These are phyloP conservation scores for Galago senegalensis DNA, from an alignment of 2,797 vertebrate species.

Conservation along the genomic window DNA sequence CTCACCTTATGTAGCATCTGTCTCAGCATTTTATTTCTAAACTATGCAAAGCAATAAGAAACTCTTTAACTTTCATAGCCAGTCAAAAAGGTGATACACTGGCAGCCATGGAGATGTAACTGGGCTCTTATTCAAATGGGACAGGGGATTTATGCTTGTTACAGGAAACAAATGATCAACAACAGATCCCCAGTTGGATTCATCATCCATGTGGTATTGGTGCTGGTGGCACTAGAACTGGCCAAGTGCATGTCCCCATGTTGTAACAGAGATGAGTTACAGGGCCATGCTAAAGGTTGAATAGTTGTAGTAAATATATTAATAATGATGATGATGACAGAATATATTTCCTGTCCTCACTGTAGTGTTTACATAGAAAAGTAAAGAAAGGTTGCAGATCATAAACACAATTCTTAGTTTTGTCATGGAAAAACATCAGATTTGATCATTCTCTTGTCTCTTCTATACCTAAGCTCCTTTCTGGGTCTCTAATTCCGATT, in stretches of 20 bases:
- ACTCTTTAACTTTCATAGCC: constrained; percentile 8
- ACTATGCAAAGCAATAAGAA: constrained; percentile 17
- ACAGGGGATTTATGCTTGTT: constrained; percentile 46
- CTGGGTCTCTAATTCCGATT: not conserved
- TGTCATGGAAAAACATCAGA: not conserved
- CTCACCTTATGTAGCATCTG: not conserved
- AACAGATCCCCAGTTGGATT: constrained; percentile 9
- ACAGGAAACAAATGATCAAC: constrained; percentile 58
- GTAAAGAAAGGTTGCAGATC: not conserved
- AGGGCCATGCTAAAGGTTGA: not conserved
- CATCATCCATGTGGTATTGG: not conserved
- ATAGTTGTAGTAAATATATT: not conserved
- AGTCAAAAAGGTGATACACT: constrained; percentile 39
- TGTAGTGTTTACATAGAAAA: constrained; percentile 27
- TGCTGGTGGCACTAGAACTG: not conserved
- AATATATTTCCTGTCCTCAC: not conserved
- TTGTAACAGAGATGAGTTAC: not conserved
- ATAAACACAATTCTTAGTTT: constrained; percentile 5
- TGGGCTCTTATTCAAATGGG: constrained; percentile 70
- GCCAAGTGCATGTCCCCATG: not conserved
- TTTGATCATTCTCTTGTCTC: not conserved
- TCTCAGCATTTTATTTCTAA: constrained; percentile 46
- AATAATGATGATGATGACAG: not conserved
- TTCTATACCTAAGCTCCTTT: not conserved
- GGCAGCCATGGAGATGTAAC: constrained; percentile 57